Conservation (phyloP, 2,888 invertebrate genomes). For the Idaea dimidiata region DNA sequence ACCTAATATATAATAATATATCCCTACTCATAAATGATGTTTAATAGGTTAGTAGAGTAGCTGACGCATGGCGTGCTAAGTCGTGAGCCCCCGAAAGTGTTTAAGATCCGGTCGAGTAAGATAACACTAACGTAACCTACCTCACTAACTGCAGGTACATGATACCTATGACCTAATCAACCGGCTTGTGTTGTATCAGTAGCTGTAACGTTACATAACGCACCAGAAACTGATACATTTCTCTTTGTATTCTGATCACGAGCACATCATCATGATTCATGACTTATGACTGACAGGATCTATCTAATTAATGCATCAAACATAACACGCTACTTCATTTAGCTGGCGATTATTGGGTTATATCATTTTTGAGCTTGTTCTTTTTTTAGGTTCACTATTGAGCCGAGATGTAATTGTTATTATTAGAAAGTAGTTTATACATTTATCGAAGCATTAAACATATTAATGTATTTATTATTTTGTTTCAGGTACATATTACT, state of each 20-base stretch:
- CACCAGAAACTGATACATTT: constrained; percentile 61
- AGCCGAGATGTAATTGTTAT: no score
- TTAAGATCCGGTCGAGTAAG: not conserved
- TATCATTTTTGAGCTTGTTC: not conserved
- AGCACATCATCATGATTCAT: constrained; percentile 10
- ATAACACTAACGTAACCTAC: not conserved
- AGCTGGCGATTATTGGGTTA: not conserved
- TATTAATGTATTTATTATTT: not conserved
- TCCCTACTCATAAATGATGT: not conserved
- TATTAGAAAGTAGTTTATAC: no score
- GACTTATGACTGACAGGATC: constrained; percentile 11
- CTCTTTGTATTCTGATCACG: constrained; percentile 54
- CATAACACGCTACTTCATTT: constrained; percentile 15
- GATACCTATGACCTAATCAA: constrained; percentile 18
- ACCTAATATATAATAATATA: no score
- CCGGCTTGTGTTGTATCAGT: constrained; percentile 12
- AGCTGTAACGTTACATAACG: constrained; percentile 45
- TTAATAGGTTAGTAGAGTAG: not conserved
- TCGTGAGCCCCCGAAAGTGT: not conserved
- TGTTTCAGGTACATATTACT: not conserved
- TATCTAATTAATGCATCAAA: constrained; percentile 23
- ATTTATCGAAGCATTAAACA: no score
- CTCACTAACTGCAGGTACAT: constrained; percentile 3
- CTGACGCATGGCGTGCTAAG: not conserved
- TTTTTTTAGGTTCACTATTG: no score